Evolutionary conservation across 2,113 vertebrate genomes (phyloP), one percentile per base, ranked within the genome.

Genomic region (Cygnus buccinator): DNA sequence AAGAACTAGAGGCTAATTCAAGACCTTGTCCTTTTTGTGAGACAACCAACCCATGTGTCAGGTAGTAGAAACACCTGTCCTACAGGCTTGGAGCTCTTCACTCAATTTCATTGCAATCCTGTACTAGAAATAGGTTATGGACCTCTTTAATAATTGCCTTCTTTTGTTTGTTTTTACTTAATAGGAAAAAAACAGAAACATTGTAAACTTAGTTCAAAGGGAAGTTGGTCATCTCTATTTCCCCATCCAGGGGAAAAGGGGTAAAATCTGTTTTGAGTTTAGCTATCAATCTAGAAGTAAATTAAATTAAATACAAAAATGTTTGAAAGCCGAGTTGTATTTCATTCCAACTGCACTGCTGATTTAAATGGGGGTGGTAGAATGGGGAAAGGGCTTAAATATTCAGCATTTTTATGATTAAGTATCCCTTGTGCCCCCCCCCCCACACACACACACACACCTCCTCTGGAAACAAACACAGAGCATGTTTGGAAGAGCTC

Each of bases 281-380:
- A 94, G 76, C 92, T 97, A 97, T 97, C 97, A 96, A 90, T 92
- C 91, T 96, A 87, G 76, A 88, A 89, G 93, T 89, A 97, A 97
- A 97, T 97, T 91, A 80, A 97, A 97, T 97, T 96, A 97, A 90
- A 96, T 90, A 86, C 11, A 21, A 96, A 96, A 95, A 97, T 95
- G 95, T 96, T 97, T 97, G 96, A 97, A 97, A 97, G 84, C 82
- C 9, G 94, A 94, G 80, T 95, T 97, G 76, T 94, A 87, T 97
- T 97, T 97, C 96, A 94, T 95, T 92, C 87, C 65, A 87, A 20
- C 59, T 84, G 41, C 89, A 85, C 15, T 83, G 79, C 92, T 96
- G 94, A 84, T 96, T 97, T 94, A 93, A 90, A 90, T 68, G 43
- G 89, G 12, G 12, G 33, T 79, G 35, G 74, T 92, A 54, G 89